A percentile compares a stretch with the other conserved stretches of the same genome.
Conservation (phyloP, 64 coral and sea anemone species). For the Dendrophyllia cribrosa region DNA sequence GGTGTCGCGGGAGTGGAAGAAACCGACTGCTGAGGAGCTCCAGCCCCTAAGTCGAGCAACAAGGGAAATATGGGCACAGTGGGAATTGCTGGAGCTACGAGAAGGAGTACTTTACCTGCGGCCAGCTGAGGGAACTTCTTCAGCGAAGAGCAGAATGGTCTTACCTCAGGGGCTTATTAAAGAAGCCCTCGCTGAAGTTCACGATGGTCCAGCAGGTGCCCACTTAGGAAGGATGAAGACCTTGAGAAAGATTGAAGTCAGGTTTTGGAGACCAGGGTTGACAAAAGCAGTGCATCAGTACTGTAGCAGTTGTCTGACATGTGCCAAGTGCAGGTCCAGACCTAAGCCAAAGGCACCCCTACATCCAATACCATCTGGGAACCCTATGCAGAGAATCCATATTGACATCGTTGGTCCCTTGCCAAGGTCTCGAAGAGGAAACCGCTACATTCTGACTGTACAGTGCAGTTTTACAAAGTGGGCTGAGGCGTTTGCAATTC, state of each 20-base stretch:
- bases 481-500: slow-evolving; percentile 23
- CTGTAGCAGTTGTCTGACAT: background rate
- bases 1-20: too few species aligned
- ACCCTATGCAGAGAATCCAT: too few species aligned
- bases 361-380: too few species aligned
- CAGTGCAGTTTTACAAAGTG: slow-evolving; percentile 11
- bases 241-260: slow-evolving; percentile 35
- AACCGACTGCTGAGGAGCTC: too few species aligned
- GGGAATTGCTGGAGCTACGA: background rate
- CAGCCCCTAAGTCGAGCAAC: background rate
- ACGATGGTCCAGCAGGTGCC: background rate
- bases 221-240: slow-evolving; percentile 35
- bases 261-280: slow-evolving; percentile 55
- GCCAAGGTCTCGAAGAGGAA: too few species aligned
- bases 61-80: slow-evolving; percentile 22
- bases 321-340: too few species aligned
- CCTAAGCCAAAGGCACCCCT: too few species aligned
- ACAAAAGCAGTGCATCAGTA: slow-evolving; percentile 39
- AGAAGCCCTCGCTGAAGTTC: too few species aligned
- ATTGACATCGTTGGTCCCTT: too few species aligned
- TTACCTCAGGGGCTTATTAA: background rate
- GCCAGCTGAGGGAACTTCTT: background rate
- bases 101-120: slow-evolving; percentile 6
- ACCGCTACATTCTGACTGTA: too few species aligned
- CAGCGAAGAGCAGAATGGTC: slow-evolving; percentile 7